Percentiles rank a stretch among this genome's conserved stretches.
phyloP scores from a whole-genome alignment of 2,888 invertebrate species.

The Dicyrtoma fusca region DNA sequence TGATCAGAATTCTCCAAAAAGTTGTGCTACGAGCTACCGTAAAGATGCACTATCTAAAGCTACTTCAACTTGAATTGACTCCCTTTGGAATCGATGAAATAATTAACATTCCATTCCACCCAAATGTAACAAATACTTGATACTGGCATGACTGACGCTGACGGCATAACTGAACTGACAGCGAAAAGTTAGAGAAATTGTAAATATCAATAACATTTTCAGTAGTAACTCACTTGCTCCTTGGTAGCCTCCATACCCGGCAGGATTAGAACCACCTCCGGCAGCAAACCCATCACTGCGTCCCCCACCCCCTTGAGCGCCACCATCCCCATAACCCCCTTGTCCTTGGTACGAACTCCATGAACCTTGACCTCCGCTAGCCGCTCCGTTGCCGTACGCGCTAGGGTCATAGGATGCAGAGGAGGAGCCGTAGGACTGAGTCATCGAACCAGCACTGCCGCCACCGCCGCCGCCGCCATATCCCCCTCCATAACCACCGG shows the following conservation, averaged over 20 bases:
- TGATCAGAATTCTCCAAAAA: too few species aligned
- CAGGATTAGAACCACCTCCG: constrained; percentile 22
- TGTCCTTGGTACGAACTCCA: constrained; percentile 37
- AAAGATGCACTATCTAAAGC: too few species aligned
- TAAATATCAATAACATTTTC: too few species aligned
- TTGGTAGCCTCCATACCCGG: constrained; percentile 32
- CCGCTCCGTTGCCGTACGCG: constrained; percentile 29
- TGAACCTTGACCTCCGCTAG: constrained; percentile 30
- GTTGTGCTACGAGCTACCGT: too few species aligned
- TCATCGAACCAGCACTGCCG: constrained; percentile 26
- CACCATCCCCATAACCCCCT: constrained; percentile 28
- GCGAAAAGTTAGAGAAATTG: too few species aligned
- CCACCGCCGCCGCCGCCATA: constrained; percentile 20
- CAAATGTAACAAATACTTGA: too few species aligned
- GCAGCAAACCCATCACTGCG: constrained; percentile 28
- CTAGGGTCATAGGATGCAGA: constrained; percentile 28
- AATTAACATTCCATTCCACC: too few species aligned
- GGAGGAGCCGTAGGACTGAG: constrained; percentile 22
- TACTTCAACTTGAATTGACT: too few species aligned
- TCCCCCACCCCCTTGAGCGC: constrained; percentile 2
- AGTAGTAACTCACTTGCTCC: constrained; percentile 26
- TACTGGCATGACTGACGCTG: too few species aligned
- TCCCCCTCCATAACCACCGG: background rate
- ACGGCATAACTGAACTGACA: too few species aligned
- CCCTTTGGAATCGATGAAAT: too few species aligned